phyloP scores from a whole-genome alignment of 2,888 invertebrate genomes.

The Unio delphinus region DNA sequence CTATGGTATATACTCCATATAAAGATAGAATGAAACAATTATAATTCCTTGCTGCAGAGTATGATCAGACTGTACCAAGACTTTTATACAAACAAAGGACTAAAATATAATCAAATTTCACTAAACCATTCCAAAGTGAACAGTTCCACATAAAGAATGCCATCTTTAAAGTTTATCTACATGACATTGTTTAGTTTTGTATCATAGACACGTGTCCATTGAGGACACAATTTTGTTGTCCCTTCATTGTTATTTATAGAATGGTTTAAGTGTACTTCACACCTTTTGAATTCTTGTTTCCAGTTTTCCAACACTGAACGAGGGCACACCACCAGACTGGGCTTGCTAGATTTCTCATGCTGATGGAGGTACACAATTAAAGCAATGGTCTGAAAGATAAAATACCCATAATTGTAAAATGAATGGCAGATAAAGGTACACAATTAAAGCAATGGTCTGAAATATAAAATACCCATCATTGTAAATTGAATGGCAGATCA shows the following conservation, averaged over 20 bases:
- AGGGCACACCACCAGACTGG: constrained; percentile 66
- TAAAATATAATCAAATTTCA: too few relatives aligned
- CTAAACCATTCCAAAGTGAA: too few relatives aligned
- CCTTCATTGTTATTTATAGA: too few relatives aligned
- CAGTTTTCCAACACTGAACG: constrained; percentile 69
- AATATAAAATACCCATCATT: constrained; percentile 16
- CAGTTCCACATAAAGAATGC: too few relatives aligned
- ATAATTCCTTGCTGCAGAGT: neutral
- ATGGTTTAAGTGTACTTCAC: neutral
- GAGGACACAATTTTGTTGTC: neutral
- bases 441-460: constrained; percentile 66
- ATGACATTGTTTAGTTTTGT: too few relatives aligned
- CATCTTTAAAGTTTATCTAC: too few relatives aligned
- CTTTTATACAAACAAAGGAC: neutral
- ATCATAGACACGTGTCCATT: too few relatives aligned
- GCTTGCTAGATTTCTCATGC: constrained; percentile 32
- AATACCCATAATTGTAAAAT: neutral
- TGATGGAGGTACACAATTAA: constrained; percentile 59
- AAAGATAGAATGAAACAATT: too few relatives aligned
- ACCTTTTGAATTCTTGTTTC: constrained; percentile 66
- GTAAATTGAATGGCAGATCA: too few relatives aligned
- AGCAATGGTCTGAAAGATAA: constrained; percentile 62
- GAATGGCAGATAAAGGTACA: too few relatives aligned
- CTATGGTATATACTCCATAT: too few relatives aligned
- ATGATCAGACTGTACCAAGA: neutral